Conservation (phyloP, 1,140 invertebrate genomes). For the Hyles euphorbiae region DNA sequence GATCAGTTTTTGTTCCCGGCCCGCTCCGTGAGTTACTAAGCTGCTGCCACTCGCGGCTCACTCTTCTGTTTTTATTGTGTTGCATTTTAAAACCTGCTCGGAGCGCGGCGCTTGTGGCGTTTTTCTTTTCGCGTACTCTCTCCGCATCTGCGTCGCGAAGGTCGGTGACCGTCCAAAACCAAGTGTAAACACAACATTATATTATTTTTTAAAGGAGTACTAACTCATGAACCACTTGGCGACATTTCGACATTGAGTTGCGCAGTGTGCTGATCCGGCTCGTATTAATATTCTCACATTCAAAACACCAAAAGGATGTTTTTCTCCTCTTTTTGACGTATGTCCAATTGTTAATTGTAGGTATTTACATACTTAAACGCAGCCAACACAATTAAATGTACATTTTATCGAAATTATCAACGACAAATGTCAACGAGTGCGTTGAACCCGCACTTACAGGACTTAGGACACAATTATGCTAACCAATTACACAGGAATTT, state of each 20-base stretch:
- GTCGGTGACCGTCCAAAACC: conserved; percentile 63
- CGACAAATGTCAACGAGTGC: conserved; percentile 20
- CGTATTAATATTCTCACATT: too few relatives aligned
- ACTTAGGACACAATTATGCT: background rate
- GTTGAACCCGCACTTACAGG: conserved; percentile 32
- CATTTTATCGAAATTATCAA: conserved; percentile 24
- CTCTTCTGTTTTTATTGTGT: conserved; percentile 45
- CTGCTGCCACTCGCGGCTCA: conserved; percentile 16
- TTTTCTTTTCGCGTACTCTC: conserved; percentile 12
- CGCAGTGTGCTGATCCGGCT: too few relatives aligned
- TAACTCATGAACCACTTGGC: too few relatives aligned
- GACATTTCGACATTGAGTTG: too few relatives aligned
- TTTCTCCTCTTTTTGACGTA: too few relatives aligned
- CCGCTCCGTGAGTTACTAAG: conserved; percentile 22
- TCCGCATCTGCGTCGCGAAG: conserved; percentile 56
- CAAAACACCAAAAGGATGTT: too few relatives aligned
- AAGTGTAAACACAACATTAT: conserved; percentile 15
- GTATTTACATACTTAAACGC: background rate
- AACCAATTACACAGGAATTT: background rate
- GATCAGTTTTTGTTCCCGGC: conserved; percentile 27
- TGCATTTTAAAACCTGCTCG: conserved; percentile 44
- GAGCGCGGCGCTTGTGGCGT: conserved; percentile 33
- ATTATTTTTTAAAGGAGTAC: too few relatives aligned
- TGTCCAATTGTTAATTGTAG: background rate
- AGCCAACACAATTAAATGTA: too few relatives aligned